Base-by-base conservation (phyloP, 1,140 invertebrate species). In the Pentalonia nigronervosa region DNA sequence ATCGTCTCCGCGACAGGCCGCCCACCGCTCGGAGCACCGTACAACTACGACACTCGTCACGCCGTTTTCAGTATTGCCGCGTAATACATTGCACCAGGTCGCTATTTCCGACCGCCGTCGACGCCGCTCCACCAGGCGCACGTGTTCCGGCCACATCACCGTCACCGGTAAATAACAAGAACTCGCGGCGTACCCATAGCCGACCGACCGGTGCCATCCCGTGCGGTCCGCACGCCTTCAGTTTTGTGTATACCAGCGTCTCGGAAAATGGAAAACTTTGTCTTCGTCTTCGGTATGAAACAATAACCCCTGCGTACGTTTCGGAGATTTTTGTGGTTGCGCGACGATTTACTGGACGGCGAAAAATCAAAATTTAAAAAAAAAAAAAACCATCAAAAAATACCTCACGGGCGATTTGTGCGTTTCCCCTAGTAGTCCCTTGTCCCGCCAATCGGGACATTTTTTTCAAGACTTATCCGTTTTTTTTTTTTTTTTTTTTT, bases 51-150 rank as follows among this genome's bases (percentile, higher is more conserved):
- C 41, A 41, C 41, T 41, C 41, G 41, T 41, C 47, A 90, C 88
- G 88, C 23, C 36, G 88, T 90, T 60, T 48, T 45, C 89, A 90
- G 89, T 67, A 90, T 67, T n/a, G 89, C 89, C 89, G 89, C 89
- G 89, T 45, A 45, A 67, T 34, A 53, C 48, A 53, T 23, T 21
- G 25, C 48, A 53, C 17, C 87, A 36, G 20, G 87, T 89, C 48
- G 87, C 21, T 21, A 9, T 21, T 36, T 36, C 50, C 8, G 48
- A 14, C 53, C 89, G 89, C 53, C 89, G 89, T 20, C 87, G 50
- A 90, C 36, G 25, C 36, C 14, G 30, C 47, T n/a, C 25, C 86
- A 34, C 45, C 45, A n/a, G 25, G 25, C 86, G 86, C 47, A 48
- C 47, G 47, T 48, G 23, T 41, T 45, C 9, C 34, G 25, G n/a